Evolutionary conservation across 2,888 invertebrate species (phyloP).

Genomic region (Eupeodes latifasciatus): DNA sequence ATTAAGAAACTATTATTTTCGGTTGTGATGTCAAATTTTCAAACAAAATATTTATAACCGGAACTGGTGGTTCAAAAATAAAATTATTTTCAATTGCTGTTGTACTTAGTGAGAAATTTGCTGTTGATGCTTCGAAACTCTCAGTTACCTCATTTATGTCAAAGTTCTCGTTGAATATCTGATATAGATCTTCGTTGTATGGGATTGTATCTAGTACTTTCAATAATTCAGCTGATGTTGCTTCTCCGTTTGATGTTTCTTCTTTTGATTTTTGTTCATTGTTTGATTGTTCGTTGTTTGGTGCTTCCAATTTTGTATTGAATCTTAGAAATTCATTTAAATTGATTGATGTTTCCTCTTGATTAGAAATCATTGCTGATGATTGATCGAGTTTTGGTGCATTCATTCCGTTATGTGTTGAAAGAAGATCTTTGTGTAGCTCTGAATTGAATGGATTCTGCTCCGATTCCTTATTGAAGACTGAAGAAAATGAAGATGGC

Average conservation of each 20-base stretch:
- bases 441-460: neutral
- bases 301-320: neutral
- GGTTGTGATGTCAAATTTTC: slow-evolving; percentile 14
- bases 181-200: slow-evolving; percentile 7
- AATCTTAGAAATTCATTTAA: neutral
- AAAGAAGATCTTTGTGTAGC: neutral
- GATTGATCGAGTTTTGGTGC: neutral
- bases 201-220: neutral
- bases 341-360: neutral
- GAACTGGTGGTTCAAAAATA: neutral
- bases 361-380: neutral
- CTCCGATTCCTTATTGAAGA: neutral
- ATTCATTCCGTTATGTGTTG: neutral
- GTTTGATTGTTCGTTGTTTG: too few relatives aligned
- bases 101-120: neutral
- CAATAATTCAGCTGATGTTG: neutral
- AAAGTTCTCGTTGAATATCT: neutral
- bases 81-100: neutral
- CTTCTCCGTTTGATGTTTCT: neutral
- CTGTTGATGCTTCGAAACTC: neutral
- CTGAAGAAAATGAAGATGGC: neutral
- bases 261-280: neutral
- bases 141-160: neutral
- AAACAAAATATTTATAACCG: neutral
- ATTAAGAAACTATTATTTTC: neutral